Evolutionary conservation across 1,140 invertebrate genomes (phyloP).

Genomic region (Drosophila simulans): DNA sequence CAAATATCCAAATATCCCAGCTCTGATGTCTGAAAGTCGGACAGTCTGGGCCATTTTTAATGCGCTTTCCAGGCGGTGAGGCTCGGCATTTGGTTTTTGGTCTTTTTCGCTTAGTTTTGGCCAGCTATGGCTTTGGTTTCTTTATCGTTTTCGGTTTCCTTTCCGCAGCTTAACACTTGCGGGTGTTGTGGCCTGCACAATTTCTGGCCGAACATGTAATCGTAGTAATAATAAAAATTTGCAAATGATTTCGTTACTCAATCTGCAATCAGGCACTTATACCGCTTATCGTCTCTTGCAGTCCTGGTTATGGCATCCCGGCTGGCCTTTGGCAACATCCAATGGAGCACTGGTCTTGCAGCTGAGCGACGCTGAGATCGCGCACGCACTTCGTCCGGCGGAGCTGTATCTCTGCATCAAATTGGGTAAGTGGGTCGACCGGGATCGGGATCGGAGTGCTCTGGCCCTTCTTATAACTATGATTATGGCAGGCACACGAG

Average conservation of each 20-base stretch:
- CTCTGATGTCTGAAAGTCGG: conserved; percentile 50
- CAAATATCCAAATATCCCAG: conserved; percentile 29
- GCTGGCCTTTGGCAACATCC: conserved; percentile 82
- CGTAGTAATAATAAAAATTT: conserved; percentile 81
- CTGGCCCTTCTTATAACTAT: conserved; percentile 15
- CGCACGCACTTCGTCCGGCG: conserved; percentile 67
- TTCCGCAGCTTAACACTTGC: conserved; percentile 81
- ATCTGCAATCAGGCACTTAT: conserved; percentile 58
- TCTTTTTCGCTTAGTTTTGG: conserved; percentile 34
- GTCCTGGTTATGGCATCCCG: conserved; percentile 81
- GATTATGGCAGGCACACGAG: conserved; percentile 7
- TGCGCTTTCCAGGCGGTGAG: conserved; percentile 68
- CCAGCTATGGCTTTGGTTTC: conserved; percentile 27
- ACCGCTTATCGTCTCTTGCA: conserved; percentile 47
- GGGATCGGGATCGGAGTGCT: not conserved
- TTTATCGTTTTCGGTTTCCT: conserved; percentile 53
- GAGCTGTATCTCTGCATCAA: conserved; percentile 84
- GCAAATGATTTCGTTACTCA: conserved; percentile 81
- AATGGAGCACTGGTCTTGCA: conserved; percentile 81
- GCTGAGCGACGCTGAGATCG: conserved; percentile 78
- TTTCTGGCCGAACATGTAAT: conserved; percentile 74
- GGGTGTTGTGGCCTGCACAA: conserved; percentile 79
- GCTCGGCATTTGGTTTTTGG: not conserved
- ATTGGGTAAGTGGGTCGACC: conserved; percentile 77
- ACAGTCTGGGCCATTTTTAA: conserved; percentile 75